Evolutionary conservation across 2,113 vertebrate genomes (phyloP).

Genomic region (Heptranchias perlo): DNA sequence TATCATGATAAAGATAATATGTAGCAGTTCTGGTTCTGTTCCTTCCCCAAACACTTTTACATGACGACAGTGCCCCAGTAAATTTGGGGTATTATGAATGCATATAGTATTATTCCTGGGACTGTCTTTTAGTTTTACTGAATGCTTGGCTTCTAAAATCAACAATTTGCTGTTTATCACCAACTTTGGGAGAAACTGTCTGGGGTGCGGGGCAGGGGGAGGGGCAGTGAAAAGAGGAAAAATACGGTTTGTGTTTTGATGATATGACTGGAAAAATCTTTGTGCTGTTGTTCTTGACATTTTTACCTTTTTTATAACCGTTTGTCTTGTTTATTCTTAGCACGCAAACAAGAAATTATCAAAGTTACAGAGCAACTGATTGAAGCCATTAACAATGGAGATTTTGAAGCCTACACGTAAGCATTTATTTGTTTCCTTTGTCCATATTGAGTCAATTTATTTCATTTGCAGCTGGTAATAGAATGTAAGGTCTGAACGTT

Average conservation of each 20-base stretch:
- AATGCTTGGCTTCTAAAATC: neutral
- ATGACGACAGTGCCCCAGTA: neutral
- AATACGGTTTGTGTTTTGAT: neutral
- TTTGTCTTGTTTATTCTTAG: constrained; percentile 50
- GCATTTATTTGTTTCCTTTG: constrained; percentile 43
- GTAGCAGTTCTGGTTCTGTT: neutral
- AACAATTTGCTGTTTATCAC: neutral
- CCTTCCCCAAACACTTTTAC: neutral
- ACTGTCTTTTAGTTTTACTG: neutral
- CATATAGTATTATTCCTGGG: neutral
- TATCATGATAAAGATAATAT: neutral
- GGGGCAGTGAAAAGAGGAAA: no score
- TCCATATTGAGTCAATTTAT: neutral
- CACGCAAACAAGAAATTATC: constrained; percentile 95
- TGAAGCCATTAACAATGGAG: constrained; percentile 96
- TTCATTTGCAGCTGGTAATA: neutral
- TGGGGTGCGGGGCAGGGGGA: no score
- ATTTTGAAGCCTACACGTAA: constrained; percentile 98
- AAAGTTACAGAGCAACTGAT: constrained; percentile 96
- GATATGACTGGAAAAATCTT: neutral
- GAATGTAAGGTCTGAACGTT: neutral
- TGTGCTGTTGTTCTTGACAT: constrained; percentile 34
- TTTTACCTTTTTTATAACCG: constrained; percentile 40
- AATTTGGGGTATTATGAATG: neutral
- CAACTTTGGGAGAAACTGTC: neutral